These are phyloP conservation scores for Muraenolepis orangiensis DNA, from an alignment of 2,797 vertebrate genomes.

Conservation along the genomic window DNA sequence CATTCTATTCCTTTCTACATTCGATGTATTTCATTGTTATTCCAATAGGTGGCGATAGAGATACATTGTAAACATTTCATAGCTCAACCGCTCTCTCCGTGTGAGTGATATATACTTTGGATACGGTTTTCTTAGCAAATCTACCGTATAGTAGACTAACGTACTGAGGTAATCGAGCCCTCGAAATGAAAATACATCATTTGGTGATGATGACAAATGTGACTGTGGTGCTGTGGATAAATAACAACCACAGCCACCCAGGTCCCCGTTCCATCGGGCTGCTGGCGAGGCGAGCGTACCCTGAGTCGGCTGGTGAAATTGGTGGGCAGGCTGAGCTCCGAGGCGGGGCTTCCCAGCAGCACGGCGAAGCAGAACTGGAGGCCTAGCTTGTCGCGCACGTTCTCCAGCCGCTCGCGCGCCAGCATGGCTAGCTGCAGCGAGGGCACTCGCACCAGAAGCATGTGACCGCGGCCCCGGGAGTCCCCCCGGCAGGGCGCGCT, in stretches of 20 bases:
- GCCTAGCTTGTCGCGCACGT: conserved; percentile 91
- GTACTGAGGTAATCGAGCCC: neutral
- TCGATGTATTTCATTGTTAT: neutral
- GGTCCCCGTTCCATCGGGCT: neutral
- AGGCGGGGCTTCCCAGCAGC: conserved; percentile 87
- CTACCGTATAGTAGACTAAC: neutral
- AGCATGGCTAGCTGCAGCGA: conserved; percentile 95
- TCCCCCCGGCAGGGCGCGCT: conserved; percentile 80
- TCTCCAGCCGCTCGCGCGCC: conserved; percentile 91
- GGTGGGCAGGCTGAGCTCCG: conserved; percentile 81
- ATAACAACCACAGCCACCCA: neutral
- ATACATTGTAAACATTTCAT: too few species aligned
- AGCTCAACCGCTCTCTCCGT: too few species aligned
- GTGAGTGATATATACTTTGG: neutral
- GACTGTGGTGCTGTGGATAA: too few species aligned
- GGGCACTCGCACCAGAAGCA: conserved; percentile 93
- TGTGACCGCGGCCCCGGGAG: conserved; percentile 84
- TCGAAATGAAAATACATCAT: neutral
- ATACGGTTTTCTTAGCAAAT: neutral
- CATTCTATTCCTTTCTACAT: neutral
- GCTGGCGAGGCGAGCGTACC: conserved; percentile 69
- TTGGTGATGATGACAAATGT: too few species aligned
- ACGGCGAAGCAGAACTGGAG: conserved; percentile 93
- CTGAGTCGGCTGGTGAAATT: conserved; percentile 85
- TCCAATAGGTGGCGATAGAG: neutral